These are phyloP conservation scores for Erannis defoliaria DNA, from an alignment of 2,888 invertebrate species.

Conservation along the genomic window DNA sequence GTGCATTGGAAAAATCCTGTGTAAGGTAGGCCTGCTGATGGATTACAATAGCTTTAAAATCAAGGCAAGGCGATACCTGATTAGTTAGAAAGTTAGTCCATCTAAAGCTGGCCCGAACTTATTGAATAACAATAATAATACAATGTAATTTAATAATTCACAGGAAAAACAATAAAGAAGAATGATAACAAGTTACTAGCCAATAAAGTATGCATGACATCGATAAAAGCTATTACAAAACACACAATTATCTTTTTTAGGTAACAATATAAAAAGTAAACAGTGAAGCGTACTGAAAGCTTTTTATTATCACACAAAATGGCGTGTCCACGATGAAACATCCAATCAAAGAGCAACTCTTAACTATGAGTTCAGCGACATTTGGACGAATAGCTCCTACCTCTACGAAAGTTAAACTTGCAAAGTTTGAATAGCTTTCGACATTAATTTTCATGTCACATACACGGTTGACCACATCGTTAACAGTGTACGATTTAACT, in stretches of 20 bases:
- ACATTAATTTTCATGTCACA: slow-evolving; percentile 44
- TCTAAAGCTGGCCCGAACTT: not conserved
- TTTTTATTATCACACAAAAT: slow-evolving; percentile 13
- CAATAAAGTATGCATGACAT: slow-evolving; percentile 10
- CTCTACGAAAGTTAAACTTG: slow-evolving; percentile 45
- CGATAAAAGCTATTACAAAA: slow-evolving; percentile 14
- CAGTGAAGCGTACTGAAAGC: slow-evolving; percentile 1
- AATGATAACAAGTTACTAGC: not conserved
- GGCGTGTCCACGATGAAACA: slow-evolving; percentile 23
- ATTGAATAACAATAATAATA: not conserved
- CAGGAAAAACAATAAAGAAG: not conserved
- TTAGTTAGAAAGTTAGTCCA: no score
- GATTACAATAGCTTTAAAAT: no score
- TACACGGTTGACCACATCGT: slow-evolving; percentile 41
- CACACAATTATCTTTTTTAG: slow-evolving; percentile 6
- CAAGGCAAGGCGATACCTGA: no score
- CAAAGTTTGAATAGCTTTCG: slow-evolving; percentile 43
- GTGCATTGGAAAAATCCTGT: no score
- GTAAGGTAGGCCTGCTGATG: no score
- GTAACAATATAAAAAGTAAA: slow-evolving; percentile 11
- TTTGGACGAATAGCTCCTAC: slow-evolving; percentile 39
- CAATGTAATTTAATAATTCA: not conserved
- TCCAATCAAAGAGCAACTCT: slow-evolving; percentile 35
- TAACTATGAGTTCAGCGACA: slow-evolving; percentile 33
- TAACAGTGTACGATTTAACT: slow-evolving; percentile 25